phyloP scores from a whole-genome alignment of 1,140 invertebrate genomes.

The Atopsyche davidsoni region DNA sequence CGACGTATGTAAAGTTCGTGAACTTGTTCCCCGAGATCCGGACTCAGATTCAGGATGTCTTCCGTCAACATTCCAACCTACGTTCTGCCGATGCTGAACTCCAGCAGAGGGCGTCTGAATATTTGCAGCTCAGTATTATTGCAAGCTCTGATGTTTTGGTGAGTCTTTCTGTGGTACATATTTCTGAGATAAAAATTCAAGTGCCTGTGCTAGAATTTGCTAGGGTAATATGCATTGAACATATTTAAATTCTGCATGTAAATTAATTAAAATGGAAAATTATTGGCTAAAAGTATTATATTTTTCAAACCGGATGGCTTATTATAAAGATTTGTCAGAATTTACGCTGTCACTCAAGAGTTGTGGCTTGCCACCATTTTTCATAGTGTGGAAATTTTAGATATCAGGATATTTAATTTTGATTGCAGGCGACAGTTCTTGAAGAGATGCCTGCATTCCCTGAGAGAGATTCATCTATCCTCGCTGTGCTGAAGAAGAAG shows the following conservation, averaged over 20 bases:
- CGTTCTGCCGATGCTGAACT: slow-evolving; percentile 96
- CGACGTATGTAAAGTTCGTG: slow-evolving; percentile 99
- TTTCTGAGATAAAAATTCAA: too few relatives aligned
- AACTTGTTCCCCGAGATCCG: slow-evolving; percentile 99
- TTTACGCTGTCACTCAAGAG: too few relatives aligned
- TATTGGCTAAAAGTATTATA: too few relatives aligned
- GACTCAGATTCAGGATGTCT: slow-evolving; percentile 91
- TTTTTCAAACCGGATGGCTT: too few relatives aligned
- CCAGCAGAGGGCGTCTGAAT: slow-evolving; percentile 97
- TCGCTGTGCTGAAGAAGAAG: slow-evolving; percentile 97
- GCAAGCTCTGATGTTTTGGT: slow-evolving; percentile 94
- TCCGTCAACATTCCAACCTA: slow-evolving; percentile 92
- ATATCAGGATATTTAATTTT: too few relatives aligned
- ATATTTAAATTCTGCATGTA: not conserved
- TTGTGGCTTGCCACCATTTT: too few relatives aligned
- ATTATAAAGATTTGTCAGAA: too few relatives aligned
- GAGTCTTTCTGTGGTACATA: slow-evolving; percentile 32
- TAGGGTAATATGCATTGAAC: not conserved
- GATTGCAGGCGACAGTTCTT: slow-evolving; percentile 80
- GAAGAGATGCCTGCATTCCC: slow-evolving; percentile 99
- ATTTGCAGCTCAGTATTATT: slow-evolving; percentile 92
- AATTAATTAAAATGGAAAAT: too few relatives aligned
- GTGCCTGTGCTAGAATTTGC: too few relatives aligned
- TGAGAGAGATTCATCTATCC: slow-evolving; percentile 95
- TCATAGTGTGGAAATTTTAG: too few relatives aligned